Evolutionary conservation across 2,113 vertebrate species (phyloP).

Genomic region (Indicator maculatus): DNA sequence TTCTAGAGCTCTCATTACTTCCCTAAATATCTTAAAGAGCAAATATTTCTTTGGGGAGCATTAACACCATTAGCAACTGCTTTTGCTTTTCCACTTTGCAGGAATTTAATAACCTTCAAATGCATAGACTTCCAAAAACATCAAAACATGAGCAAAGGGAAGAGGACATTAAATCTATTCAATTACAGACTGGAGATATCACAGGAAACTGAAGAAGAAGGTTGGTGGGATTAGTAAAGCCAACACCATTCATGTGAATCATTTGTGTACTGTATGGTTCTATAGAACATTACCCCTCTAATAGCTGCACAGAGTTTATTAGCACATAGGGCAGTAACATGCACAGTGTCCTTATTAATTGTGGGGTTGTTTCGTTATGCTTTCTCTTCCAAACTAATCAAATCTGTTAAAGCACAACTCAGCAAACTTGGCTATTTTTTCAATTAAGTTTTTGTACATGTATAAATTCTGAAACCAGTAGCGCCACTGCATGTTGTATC

Average conservation of each 20-base stretch:
- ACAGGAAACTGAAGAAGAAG: not conserved
- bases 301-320: slow-evolving; percentile 20
- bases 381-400: not conserved
- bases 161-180: not conserved
- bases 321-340: not conserved
- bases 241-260: not conserved
- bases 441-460: not conserved
- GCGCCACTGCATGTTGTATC: not conserved
- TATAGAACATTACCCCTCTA: slow-evolving; percentile 35
- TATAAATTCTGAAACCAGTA: not conserved
- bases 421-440: not conserved
- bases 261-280: slow-evolving; percentile 26
- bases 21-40: not conserved
- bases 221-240: slow-evolving; percentile 14
- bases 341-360: not conserved
- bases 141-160: slow-evolving; percentile 1
- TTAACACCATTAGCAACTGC: not conserved
- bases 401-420: not conserved
- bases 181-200: not conserved
- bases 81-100: not conserved
- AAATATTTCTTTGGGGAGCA: not conserved
- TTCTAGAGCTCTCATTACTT: not conserved
- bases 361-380: not conserved
- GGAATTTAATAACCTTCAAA: not conserved
- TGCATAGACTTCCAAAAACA: not conserved